phyloP scores from a whole-genome alignment of 2,113 vertebrate species.

The Callospermophilus lateralis region DNA sequence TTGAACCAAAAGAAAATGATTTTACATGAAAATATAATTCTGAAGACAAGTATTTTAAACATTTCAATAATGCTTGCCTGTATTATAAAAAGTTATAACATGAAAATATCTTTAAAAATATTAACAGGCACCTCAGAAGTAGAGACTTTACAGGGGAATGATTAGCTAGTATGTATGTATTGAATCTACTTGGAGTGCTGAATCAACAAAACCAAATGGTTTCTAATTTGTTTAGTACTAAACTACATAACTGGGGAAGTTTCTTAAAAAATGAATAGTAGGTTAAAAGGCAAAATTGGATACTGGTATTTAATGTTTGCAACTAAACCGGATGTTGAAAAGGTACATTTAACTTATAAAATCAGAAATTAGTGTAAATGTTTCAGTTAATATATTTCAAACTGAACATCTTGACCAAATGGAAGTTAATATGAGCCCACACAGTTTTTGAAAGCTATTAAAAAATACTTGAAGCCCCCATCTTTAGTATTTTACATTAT shows the following conservation, averaged over 20 bases:
- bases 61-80: slow-evolving; percentile 80
- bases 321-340: slow-evolving; percentile 11
- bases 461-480: slow-evolving; percentile 68
- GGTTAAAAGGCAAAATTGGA: background rate
- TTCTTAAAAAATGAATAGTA: background rate
- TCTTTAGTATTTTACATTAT: slow-evolving; percentile 74
- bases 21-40: slow-evolving; percentile 85
- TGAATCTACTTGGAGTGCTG: slow-evolving; percentile 77
- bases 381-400: slow-evolving; percentile 61
- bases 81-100: slow-evolving; percentile 85
- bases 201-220: slow-evolving; percentile 81
- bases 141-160: slow-evolving; percentile 75
- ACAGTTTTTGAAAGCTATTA: slow-evolving; percentile 59
- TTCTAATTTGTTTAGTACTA: background rate
- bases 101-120: slow-evolving; percentile 86
- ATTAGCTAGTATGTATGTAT: slow-evolving; percentile 77
- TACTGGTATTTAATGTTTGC: background rate
- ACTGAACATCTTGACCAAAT: slow-evolving; percentile 20
- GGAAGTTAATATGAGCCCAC: slow-evolving; percentile 4
- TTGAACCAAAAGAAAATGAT: slow-evolving; percentile 79
- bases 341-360: slow-evolving; percentile 51
- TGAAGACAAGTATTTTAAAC: slow-evolving; percentile 81
- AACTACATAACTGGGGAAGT: background rate
- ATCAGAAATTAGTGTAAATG: slow-evolving; percentile 53
- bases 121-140: slow-evolving; percentile 86